Evolutionary conservation across 2,113 vertebrate species (phyloP), one percentile per base, ranked within the genome.

Genomic region (Chaenocephalus aceratus): DNA sequence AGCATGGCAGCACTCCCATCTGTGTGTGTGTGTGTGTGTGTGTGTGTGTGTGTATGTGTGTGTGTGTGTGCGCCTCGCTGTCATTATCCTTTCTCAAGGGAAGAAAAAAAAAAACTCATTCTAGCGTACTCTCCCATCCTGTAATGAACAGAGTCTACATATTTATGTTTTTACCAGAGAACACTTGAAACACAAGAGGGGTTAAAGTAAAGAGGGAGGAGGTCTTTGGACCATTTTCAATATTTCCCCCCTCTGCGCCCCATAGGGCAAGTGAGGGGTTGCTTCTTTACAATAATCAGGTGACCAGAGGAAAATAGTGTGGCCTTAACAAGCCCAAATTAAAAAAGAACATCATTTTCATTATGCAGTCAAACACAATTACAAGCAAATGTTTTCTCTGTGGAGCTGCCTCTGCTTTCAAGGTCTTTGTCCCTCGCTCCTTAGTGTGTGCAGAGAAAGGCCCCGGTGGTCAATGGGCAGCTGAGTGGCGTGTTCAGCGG

Each of bases 281-380:
- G 96, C 92, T 93, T 93, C 94, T 95, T 96, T 96, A 96, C 95
- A 96, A 97, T 96, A 95, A 95, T 96, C 96, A 95, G 95, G 95
- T 97, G 96, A 97, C 96, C 97, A 96, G 92, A 88, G 91, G 89
- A 91, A 92, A 94, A 94, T 92, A 97, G 96, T 95, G 91, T 96
- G 96, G 96, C 97, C 96, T 98, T 98, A 96, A 98, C 97, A 97
- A 98, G 97, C 97, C 96, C 95, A 96, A 95, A 97, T 97, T 97
- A 95, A 97, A 99, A 99, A 99, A 98, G 98, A 99, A 99, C 97
- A 99, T 99, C 97, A 97, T 99, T 98, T 98, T 98, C 97, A 98
- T 99, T 98, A 97, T 97, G 96, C 97, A 97, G 98, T 98, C 98
- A 98, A 98, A 98, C 97, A 98, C 98, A 98, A 99, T 99, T 99